phyloP scores from a whole-genome alignment of 2,797 vertebrate species.

The Sebastes cheni region DNA sequence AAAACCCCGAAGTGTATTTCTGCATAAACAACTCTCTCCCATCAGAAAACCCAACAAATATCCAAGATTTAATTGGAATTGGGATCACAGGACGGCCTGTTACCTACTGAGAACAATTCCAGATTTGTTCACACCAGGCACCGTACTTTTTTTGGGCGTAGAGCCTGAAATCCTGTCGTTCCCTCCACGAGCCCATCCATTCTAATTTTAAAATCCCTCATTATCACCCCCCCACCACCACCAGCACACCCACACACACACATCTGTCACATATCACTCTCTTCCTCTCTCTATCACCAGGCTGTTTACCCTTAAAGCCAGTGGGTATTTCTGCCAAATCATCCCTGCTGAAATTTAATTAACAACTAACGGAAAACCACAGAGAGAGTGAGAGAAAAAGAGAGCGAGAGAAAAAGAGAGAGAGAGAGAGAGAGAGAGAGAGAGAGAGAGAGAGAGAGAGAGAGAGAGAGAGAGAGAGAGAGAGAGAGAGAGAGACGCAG shows the following conservation, averaged over 20 bases:
- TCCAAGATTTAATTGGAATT: conserved; percentile 26
- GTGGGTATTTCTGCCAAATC: conserved; percentile 72
- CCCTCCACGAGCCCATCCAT: conserved; percentile 38
- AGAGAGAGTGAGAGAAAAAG: conserved; percentile 17
- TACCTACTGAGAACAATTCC: conserved; percentile 32
- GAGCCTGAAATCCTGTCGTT: conserved; percentile 44
- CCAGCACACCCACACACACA: conserved; percentile 3
- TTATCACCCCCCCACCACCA: conserved; percentile 36
- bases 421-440: background rate
- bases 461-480: background rate
- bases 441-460: background rate
- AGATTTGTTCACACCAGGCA: conserved; percentile 28
- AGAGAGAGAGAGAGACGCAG: background rate
- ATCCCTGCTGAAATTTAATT: conserved; percentile 80
- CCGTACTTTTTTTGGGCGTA: conserved; percentile 1
- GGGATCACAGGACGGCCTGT: conserved; percentile 20
- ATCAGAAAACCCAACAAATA: conserved; percentile 11
- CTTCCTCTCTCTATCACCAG: conserved; percentile 50
- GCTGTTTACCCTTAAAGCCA: conserved; percentile 73
- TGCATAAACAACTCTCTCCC: background rate
- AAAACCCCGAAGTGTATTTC: background rate
- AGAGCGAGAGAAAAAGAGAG: background rate
- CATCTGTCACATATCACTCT: conserved; percentile 57
- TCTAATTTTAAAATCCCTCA: conserved; percentile 61
- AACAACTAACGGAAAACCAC: conserved; percentile 67